Evolutionary conservation across 2,113 vertebrate species (phyloP).

Genomic region (Paedocypris sp.): DNA sequence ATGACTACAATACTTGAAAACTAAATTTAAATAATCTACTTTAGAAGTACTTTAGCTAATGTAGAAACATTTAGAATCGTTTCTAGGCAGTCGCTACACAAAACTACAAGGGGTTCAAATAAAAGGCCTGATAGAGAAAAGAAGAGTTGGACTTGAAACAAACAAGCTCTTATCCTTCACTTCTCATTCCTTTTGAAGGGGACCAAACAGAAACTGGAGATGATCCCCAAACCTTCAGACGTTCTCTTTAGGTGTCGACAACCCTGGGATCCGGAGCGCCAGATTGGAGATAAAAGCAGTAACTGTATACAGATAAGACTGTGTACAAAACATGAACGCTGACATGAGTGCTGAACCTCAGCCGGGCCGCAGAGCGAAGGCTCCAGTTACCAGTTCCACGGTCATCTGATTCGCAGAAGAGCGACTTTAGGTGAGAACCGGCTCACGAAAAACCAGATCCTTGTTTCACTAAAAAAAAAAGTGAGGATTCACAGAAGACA

Average conservation of each 20-base stretch:
- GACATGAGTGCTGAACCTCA: constrained; percentile 33
- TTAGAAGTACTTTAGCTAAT: too few species aligned
- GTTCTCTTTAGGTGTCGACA: background rate
- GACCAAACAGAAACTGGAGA: constrained; percentile 14
- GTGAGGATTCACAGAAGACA: background rate
- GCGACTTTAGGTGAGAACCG: background rate
- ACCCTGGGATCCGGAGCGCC: constrained; percentile 44
- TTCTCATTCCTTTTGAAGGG: constrained; percentile 6
- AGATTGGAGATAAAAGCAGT: constrained; percentile 48
- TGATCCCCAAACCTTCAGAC: background rate
- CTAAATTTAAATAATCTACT: too few species aligned
- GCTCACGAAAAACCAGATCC: constrained; percentile 1
- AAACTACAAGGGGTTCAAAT: too few species aligned
- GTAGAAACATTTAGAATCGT: too few species aligned
- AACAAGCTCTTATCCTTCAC: too few species aligned
- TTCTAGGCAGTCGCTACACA: too few species aligned
- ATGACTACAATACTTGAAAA: too few species aligned
- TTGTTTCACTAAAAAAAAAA: too few species aligned
- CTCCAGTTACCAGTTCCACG: constrained; percentile 27
- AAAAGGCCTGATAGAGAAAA: too few species aligned
- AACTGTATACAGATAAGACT: constrained; percentile 31
- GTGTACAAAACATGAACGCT: constrained; percentile 38
- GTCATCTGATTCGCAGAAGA: constrained; percentile 6
- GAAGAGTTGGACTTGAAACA: too few species aligned
- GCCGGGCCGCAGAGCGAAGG: constrained; percentile 15